Evolutionary conservation across 2,797 vertebrate genomes (phyloP), one percentile per base, ranked within the genome.

Genomic region (Halcyon badia): DNA sequence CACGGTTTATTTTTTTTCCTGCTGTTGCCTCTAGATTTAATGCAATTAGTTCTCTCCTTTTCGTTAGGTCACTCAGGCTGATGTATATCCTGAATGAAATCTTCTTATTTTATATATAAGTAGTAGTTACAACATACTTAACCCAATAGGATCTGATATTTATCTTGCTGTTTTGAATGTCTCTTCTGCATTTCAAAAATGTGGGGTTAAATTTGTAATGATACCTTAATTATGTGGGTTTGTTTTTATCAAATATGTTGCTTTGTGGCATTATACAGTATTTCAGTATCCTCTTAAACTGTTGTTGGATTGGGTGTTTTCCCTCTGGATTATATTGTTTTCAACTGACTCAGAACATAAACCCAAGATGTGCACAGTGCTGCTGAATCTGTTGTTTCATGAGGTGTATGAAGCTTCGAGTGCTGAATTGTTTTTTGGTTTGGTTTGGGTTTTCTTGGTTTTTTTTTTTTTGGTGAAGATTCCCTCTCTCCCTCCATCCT

Each of bases 281-380:
- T 97, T 97, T 96, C 95, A 94, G 93, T 95, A 88, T 95, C 61
- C 69, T 96, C 91, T 96, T 96, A 90, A 97, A 68, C 17, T 33
- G 31, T 25, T 49, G 44, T 10, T 52, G 51, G 16, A 26, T 42
- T 31, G 41, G 44, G 5, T 11, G 33, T 14, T 96, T 57, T 24
- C 92, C 93, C 87, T 97, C 88, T 96, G 93, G 92, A 92, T 95
- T 46, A 51, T 79, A 94, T 89, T 95, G 91, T 83, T 95, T 96
- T 91, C 93, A 96, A 95, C 87, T 93, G 97, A 94, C 58, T 96
- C 85, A 93, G 93, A 86, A 64, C 62, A 33, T 82, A 88, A 54
- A 92, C 78, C 61, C 84, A 90, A 83, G 48, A 83, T 56, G 37
- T 91, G 90, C 75, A 64, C 31, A 93, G 66, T 11, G 35, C 88